Conservation (phyloP, 2,113 vertebrate species). For the Notiomystis cincta region DNA sequence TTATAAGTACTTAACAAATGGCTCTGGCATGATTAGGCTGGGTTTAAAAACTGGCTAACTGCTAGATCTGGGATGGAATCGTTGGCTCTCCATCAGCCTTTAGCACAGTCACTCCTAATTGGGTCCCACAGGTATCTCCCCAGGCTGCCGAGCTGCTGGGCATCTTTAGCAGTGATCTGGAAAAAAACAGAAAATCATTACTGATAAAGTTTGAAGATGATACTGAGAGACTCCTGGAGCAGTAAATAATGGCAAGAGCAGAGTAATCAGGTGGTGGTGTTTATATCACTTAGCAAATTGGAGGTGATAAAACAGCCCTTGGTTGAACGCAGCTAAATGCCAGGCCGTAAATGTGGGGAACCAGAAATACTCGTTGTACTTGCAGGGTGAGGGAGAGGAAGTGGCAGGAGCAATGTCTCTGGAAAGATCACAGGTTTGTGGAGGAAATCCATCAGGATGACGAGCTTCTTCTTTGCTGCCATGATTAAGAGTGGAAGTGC, state of each 20-base stretch:
- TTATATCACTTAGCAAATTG: constrained; percentile 41
- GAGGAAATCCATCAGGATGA: constrained; percentile 5
- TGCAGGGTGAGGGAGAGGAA: neutral
- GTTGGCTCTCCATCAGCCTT: neutral
- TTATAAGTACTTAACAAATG: neutral
- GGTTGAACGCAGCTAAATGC: constrained; percentile 29
- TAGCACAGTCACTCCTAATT: neutral
- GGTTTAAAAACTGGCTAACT: neutral
- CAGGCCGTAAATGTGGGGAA: neutral
- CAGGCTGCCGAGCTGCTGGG: neutral
- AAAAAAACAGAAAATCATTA: constrained; percentile 55
- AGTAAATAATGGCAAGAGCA: constrained; percentile 12
- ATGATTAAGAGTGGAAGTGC: neutral
- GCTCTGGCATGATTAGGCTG: neutral
- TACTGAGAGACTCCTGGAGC: constrained; percentile 11
- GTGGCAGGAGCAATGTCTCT: neutral
- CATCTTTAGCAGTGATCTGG: neutral
- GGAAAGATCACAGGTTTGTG: neutral
- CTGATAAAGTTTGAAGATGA: constrained; percentile 48
- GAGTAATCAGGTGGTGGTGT: constrained; percentile 16
- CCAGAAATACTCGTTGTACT: neutral
- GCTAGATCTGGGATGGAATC: neutral
- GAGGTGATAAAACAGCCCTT: constrained; percentile 29
- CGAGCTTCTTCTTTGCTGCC: neutral
- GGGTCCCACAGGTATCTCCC: constrained; percentile 27